Evolutionary conservation across 2,888 invertebrate genomes (phyloP), one percentile per base, ranked within the genome.

Genomic region (Hyppa rectilinea): DNA sequence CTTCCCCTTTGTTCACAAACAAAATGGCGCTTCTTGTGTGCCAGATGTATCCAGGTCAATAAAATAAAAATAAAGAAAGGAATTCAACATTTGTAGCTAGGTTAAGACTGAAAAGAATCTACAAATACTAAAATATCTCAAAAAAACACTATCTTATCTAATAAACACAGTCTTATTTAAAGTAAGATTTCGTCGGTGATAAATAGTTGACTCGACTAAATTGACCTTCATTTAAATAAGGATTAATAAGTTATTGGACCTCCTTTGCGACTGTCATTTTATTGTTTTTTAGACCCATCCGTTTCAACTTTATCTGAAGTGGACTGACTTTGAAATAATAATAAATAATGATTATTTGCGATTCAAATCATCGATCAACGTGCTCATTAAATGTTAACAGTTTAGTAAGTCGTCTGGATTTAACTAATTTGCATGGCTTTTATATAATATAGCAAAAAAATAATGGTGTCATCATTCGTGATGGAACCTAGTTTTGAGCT

Each of bases 31-130:
- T 58, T 34, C 49, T 31, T 62, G 43, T 55, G 58, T 52, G 69
- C 60, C 76, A 71, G 61, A 63, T 53, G 23, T 52, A 75, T 55
- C 68, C 61, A 80, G 70, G 67, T 75, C 68, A 75, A 78, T 70
- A 63, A 75, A 71, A 80, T 53, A 69, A 49, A 56, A 64, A 60
- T 47, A 67, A 77, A 67, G 71, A 92, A 93, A 95, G 95, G 95
- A 95, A 95, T 95, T 95, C 95, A 95, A 95, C 95, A 95, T 94
- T 94, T 92, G 92, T 69, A 58, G 65, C 76, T 71, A 79, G 50
- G 38, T 71, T 74, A 58, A 63, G 63, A 56, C 56, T 70, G 65
- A 63, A 78, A 81, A 78, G 66, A 69, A 71, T 84, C 80, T 85
- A 86, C 82, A 85, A 84, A 87, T 72, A 86, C 82, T 77, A 74